Percentiles rank a stretch among this genome's conserved stretches.
phyloP scores from a whole-genome alignment of 2,113 vertebrate species.

The Vireo altiloquus region DNA sequence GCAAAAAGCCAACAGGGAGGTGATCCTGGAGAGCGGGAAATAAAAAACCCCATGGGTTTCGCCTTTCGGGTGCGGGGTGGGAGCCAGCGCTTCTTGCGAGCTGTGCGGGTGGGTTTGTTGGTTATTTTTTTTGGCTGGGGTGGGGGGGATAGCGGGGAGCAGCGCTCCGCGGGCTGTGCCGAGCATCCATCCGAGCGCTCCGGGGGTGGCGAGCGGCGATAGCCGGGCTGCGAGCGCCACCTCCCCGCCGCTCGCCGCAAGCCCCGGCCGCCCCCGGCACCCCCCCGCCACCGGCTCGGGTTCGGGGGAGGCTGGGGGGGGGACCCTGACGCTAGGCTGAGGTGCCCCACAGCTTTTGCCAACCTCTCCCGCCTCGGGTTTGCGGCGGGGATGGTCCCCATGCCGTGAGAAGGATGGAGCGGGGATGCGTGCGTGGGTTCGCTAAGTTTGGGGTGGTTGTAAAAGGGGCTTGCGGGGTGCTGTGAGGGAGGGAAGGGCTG shows the following conservation, averaged over 20 bases:
- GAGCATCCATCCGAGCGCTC: not conserved
- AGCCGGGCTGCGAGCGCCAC: slow-evolving; percentile 39
- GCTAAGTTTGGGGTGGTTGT: not conserved
- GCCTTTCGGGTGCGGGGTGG: not conserved
- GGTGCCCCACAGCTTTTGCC: accelerated
- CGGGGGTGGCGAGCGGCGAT: not conserved
- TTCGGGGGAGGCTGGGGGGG: not conserved
- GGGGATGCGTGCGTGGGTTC: accelerated
- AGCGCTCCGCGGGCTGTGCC: not conserved
- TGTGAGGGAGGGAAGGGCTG: not conserved
- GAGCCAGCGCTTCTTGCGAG: not conserved
- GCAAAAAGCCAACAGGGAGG: not conserved
- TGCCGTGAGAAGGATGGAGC: not conserved
- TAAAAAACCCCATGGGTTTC: not conserved
- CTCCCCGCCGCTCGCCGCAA: slow-evolving; percentile 37
- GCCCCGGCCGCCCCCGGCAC: not conserved
- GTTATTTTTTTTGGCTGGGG: too few species aligned
- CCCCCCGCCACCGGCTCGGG: not conserved
- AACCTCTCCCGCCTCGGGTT: not conserved
- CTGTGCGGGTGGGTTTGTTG: accelerated
- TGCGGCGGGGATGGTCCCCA: not conserved
- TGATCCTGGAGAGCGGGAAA: not conserved
- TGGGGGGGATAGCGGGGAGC: not conserved
- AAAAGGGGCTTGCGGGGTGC: not conserved
- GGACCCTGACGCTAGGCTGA: not conserved